These are phyloP conservation scores for Indri indri DNA, from an alignment of 2,113 vertebrate species.

Conservation along the genomic window DNA sequence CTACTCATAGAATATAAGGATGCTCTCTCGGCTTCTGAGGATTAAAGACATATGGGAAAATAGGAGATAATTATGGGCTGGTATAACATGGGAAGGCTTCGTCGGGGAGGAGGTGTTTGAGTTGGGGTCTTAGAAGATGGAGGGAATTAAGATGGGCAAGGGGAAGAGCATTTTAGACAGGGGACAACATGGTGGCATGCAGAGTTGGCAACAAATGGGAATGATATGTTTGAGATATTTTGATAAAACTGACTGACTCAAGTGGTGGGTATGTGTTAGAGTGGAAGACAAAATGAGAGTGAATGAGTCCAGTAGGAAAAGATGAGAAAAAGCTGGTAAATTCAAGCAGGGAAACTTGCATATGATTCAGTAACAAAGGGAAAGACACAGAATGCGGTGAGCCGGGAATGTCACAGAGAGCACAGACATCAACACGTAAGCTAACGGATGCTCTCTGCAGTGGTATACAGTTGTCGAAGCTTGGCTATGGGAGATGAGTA, in stretches of 20 bases:
- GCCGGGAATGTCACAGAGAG: too few species aligned
- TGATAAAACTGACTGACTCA: not conserved
- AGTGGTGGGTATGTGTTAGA: not conserved
- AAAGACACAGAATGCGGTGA: not conserved
- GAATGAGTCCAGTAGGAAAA: not conserved
- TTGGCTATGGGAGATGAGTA: not conserved
- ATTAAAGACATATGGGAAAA: not conserved
- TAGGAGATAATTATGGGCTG: not conserved
- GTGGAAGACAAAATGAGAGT: not conserved
- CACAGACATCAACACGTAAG: fast-evolving
- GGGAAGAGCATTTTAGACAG: not conserved
- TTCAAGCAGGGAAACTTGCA: not conserved
- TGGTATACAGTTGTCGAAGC: not conserved
- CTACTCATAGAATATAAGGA: not conserved
- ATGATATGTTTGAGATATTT: not conserved
- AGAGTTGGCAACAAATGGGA: not conserved
- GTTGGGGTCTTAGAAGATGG: not conserved
- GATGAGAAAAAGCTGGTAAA: not conserved
- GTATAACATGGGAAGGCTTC: not conserved
- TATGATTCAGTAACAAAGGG: not conserved
- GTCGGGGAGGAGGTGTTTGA: not conserved
- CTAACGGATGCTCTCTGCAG: fast-evolving
- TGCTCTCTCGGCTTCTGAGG: not conserved
- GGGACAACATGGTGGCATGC: too few species aligned
- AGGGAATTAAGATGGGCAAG: not conserved